These are phyloP conservation scores for Umimayanthus kanabou DNA, from an alignment of 92 coral and sea anemone species.

Conservation along the genomic window DNA sequence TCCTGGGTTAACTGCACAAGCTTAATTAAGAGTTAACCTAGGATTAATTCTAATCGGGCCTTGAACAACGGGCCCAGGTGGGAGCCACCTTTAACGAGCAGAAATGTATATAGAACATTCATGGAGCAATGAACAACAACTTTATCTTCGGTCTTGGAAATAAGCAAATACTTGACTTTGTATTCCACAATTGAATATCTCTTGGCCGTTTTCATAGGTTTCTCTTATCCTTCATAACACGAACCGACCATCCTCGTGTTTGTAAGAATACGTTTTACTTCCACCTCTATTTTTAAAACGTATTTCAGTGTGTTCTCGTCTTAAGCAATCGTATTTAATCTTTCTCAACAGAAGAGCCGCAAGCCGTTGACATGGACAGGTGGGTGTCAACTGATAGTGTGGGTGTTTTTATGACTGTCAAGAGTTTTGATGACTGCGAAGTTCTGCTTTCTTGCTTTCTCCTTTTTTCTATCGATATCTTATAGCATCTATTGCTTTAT, in stretches of 20 bases:
- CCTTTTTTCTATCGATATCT: background rate
- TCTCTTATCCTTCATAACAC: background rate
- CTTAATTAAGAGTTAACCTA: no score
- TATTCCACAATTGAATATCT: background rate
- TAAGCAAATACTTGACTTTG: no score
- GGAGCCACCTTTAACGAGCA: no score
- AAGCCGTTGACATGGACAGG: slow-evolving; percentile 82
- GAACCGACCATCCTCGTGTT: background rate
- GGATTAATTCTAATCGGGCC: no score
- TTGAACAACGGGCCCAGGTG: no score
- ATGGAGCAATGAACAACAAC: background rate
- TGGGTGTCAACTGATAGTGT: slow-evolving; percentile 8
- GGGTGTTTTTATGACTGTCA: background rate
- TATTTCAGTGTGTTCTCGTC: background rate
- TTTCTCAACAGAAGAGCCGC: slow-evolving; percentile 47
- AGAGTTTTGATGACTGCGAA: no score
- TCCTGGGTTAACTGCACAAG: no score
- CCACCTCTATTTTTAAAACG: no score
- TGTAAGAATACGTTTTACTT: no score
- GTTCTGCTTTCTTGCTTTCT: no score
- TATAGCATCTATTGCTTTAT: background rate
- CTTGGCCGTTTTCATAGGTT: background rate
- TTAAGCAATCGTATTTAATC: background rate
- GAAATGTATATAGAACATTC: no score
- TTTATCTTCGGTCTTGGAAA: background rate